These are phyloP conservation scores for Himalopsyche tibetana DNA, from an alignment of 2,888 invertebrate species.

Conservation along the genomic window DNA sequence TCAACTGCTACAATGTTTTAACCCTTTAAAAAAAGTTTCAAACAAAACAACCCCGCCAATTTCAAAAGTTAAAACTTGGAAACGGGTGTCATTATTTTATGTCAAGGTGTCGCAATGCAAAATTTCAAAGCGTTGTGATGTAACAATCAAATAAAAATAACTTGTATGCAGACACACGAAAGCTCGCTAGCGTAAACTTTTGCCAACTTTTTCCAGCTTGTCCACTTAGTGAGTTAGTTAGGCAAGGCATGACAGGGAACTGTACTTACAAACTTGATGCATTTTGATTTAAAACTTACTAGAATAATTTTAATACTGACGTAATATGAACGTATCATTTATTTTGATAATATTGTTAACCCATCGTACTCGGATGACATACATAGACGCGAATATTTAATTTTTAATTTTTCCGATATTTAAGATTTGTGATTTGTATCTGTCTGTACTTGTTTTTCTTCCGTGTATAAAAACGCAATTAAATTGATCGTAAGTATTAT, in stretches of 20 bases:
- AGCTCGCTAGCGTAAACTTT: not conserved
- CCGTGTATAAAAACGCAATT: too few species aligned
- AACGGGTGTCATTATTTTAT: not conserved
- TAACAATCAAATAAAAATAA: constrained; percentile 3
- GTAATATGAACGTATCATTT: too few species aligned
- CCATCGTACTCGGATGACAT: too few species aligned
- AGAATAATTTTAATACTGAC: too few species aligned
- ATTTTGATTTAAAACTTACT: not conserved
- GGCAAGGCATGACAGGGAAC: not conserved
- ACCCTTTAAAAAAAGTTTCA: too few species aligned
- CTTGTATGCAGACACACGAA: not conserved
- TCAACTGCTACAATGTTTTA: too few species aligned
- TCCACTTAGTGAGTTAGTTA: not conserved
- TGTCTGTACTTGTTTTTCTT: too few species aligned
- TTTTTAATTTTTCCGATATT: too few species aligned
- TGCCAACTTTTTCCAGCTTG: not conserved
- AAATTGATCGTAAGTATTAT: too few species aligned
- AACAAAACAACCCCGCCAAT: not conserved
- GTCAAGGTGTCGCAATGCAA: constrained; percentile 1
- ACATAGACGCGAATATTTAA: too few species aligned
- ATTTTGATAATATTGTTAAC: too few species aligned
- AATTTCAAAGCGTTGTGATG: not conserved
- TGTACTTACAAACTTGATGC: not conserved
- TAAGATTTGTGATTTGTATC: too few species aligned
- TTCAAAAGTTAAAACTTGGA: not conserved